Conservation (phyloP, 2,113 vertebrate genomes). For the Salvelinus alpinus region DNA sequence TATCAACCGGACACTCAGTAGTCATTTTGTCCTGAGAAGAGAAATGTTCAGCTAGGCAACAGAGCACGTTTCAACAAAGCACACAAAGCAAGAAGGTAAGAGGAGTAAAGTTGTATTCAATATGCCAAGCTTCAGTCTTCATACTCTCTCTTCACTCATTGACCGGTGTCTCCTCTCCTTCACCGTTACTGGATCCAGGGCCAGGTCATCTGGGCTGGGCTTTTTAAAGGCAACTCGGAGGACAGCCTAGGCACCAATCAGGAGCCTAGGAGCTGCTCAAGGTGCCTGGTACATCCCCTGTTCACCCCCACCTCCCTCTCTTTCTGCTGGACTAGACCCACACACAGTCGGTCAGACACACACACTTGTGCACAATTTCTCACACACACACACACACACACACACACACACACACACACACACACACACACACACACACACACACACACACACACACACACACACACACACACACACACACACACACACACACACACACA, state of each 20-base stretch:
- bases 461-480: too few relatives aligned
- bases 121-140: neutral
- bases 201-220: conserved; percentile 25
- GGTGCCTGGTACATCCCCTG: conserved; percentile 26
- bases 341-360: too few relatives aligned
- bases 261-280: conserved; percentile 3
- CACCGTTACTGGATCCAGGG: neutral
- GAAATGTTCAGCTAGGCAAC: neutral
- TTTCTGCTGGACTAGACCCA: neutral
- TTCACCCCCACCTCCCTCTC: neutral
- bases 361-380: too few relatives aligned
- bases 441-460: neutral
- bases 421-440: too few relatives aligned
- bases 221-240: conserved; percentile 26
- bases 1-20: neutral
- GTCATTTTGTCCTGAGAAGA: neutral
- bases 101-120: neutral
- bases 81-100: neutral
- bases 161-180: neutral
- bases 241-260: conserved; percentile 35
- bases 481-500: neutral
- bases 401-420: neutral
- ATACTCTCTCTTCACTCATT: neutral
- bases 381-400: too few relatives aligned
- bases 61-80: neutral